These are phyloP conservation scores for Amia ocellicauda DNA, from an alignment of 2,113 vertebrate species.

Conservation along the genomic window DNA sequence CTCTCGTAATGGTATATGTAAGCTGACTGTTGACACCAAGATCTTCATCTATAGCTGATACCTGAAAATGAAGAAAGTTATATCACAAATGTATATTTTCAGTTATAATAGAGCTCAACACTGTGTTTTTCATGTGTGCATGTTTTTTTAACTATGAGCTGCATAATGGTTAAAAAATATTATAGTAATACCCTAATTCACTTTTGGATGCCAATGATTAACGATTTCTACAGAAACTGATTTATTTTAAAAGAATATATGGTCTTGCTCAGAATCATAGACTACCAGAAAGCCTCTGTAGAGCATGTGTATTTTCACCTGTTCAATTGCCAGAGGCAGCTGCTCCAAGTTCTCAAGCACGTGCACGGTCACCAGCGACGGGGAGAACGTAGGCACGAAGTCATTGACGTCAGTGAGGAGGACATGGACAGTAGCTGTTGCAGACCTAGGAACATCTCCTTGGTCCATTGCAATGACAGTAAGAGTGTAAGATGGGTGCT, in stretches of 20 bases:
- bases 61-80: too few species aligned
- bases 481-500: slow-evolving; percentile 30
- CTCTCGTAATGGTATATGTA: slow-evolving; percentile 29
- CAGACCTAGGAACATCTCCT: slow-evolving; percentile 30
- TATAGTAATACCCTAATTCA: too few species aligned
- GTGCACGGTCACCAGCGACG: slow-evolving; percentile 28
- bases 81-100: too few species aligned
- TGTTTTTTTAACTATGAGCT: too few species aligned
- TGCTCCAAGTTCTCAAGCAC: slow-evolving; percentile 36
- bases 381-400: slow-evolving; percentile 34
- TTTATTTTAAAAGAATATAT: too few species aligned
- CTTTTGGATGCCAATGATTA: too few species aligned
- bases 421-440: slow-evolving; percentile 36
- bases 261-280: too few species aligned
- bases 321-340: slow-evolving; percentile 30
- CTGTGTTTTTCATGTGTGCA: too few species aligned
- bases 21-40: slow-evolving; percentile 35
- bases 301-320: slow-evolving; percentile 21
- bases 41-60: slow-evolving; percentile 40
- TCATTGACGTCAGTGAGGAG: slow-evolving; percentile 46
- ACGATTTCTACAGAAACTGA: too few species aligned
- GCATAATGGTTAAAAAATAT: too few species aligned
- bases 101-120: too few species aligned
- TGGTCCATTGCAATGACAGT: slow-evolving; percentile 34
- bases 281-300: too few species aligned